Base-by-base conservation (phyloP, 2,888 invertebrate species). In the Volucella inflata region DNA sequence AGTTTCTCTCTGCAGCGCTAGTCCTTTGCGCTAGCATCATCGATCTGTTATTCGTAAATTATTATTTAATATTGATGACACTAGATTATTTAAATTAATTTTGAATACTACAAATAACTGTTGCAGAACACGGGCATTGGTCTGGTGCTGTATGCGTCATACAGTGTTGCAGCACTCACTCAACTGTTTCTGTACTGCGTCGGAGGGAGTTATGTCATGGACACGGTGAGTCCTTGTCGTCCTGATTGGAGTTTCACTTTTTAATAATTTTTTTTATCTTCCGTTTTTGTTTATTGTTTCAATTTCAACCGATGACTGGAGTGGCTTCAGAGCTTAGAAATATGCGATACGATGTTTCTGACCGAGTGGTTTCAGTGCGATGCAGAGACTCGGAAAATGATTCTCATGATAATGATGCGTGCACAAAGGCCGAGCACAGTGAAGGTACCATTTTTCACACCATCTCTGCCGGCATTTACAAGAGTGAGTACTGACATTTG, bases 281-380 rank as follows among this genome's bases (percentile, higher is more conserved):
- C 42, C 50, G 42, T 46, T n/a, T 4, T 36, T 30, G 8, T 60
- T 30, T 1, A 0, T 30, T 30, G 6, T 30, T 30, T 30, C 6
- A 30, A 30, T 6, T 30, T 30, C 30, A 6, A 30, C 30, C 30
- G 30, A 30, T 30, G 30, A 30, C 30, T 30, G 6, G 30, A 30
- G 30, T 30, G 30, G 9, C 87, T 71, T 38, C 87, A 92, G 92
- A 91, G 91, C 83, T 71, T 88, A 44, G 89, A 89, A 55, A 88
- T 92, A 65, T 90, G 90, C 74, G 88, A 89, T 87, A 88, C 89
- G 11, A 87, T 90, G 71, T 91, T 91, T 76, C 89, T 90, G 88
- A 88, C 89, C 84, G 91, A 90, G 83, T 91, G 91, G 91, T 91
- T 91, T 72, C 91, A 91, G 89, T 92, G 91, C 87, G 90, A 91